Base-by-base conservation (phyloP, 2,888 invertebrate species). In the Drosophila melanocephala region DNA sequence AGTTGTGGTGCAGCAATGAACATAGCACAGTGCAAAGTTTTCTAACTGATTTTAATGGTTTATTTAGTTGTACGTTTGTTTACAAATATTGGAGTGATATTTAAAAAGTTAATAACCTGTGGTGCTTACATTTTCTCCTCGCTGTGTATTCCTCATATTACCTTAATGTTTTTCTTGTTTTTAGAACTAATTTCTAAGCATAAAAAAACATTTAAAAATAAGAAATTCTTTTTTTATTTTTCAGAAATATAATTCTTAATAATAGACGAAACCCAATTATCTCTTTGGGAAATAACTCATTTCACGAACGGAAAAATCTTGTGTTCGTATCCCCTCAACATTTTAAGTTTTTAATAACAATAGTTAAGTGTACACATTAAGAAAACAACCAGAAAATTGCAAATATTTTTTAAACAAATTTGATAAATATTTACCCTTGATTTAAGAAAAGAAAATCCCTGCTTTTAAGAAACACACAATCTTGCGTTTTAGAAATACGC, bases 361-460 rank as follows among this genome's bases (percentile, higher is more conserved):
- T 44, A 14, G 1, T 1, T 22, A 44, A 6, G 3, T 44, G 22
- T 14, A 22, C 3, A 6, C 14, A 14, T 1, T 22, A 22, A 14
- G 7, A 47, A 22, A 22, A 4, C 1, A 22, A 22, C 6, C 6
- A 22, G 22, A 14, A 47, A 47, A 47, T 7, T 7, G 4, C 4
- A 22, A 1, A 44, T 7, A 14, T 1, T 22, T 14, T 47, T 1
- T 7, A 7, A 22, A 47, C 4, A 14, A 7, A 0, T 14, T 3
- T 26, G 1, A 16, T 1, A 22, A n/a, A 2, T 0, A n/a, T 5
- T 42, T 42, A 2, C 0, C 5, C 5, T n/a, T n/a, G 10, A 42
- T n/a, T 42, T n/a, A 10, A 10, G 10, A 42, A 10, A 22, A 14
- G 14, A 22, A 14, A 22, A 4, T 12, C 1, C 14, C 5, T 14